These are phyloP conservation scores for Rhagoletis pomonella DNA, from an alignment of 1,140 invertebrate genomes.

Conservation along the genomic window DNA sequence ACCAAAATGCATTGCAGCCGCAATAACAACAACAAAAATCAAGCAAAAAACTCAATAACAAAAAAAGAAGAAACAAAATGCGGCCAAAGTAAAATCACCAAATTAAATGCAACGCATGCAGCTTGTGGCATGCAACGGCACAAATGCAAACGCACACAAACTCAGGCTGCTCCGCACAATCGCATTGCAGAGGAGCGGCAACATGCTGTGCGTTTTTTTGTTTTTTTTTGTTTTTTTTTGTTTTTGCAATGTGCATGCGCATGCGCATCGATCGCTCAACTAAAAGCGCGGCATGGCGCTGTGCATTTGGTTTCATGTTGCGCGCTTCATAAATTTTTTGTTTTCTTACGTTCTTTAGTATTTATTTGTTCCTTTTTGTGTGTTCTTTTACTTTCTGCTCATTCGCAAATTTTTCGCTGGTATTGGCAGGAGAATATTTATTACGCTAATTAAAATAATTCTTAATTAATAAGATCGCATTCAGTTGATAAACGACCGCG, in stretches of 20 bases:
- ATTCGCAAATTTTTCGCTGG: not conserved
- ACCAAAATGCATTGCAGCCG: not conserved
- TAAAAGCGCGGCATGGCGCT: not conserved
- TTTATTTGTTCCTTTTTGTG: not conserved
- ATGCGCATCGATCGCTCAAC: not conserved
- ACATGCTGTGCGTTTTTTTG: slow-evolving; percentile 34
- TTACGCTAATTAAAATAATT: slow-evolving; percentile 74
- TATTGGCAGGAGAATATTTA: slow-evolving; percentile 64
- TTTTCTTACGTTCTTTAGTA: not conserved
- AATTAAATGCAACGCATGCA: slow-evolving; percentile 20
- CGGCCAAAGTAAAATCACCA: not conserved
- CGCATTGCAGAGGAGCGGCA: not conserved
- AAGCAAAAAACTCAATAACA: not conserved
- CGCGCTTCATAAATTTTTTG: not conserved
- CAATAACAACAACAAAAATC: not conserved
- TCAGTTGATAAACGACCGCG: slow-evolving; percentile 26
- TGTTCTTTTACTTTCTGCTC: not conserved
- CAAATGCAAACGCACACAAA: not conserved
- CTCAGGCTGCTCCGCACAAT: not conserved
- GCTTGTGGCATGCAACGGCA: slow-evolving; percentile 27
- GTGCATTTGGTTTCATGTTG: slow-evolving; percentile 38
- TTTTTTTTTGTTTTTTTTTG: not conserved
- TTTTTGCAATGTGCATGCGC: not conserved
- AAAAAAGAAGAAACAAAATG: not conserved
- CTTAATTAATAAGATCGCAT: slow-evolving; percentile 72